Evolutionary conservation across 23 tunicate species (phyloP), one percentile per base, ranked within the genome.

Genomic region (Corella eumyota): DNA sequence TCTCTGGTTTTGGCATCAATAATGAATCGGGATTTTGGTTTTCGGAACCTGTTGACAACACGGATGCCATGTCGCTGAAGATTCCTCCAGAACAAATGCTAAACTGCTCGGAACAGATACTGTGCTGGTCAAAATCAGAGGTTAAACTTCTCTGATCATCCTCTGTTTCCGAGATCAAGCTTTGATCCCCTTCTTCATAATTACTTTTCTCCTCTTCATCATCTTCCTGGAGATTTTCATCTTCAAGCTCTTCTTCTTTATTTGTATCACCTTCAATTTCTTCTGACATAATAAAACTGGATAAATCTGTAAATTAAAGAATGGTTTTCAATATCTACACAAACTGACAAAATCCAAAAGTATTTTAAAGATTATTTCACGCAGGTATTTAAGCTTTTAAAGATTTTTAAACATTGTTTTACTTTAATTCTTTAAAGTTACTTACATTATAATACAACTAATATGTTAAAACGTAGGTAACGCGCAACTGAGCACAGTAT

Each of bases 51-150:
- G n/a, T 60, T 45, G 30, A 50, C 25, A 1, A 7, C 27, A 84
- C 66, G 22, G 84, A 76, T 6, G 76, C 81, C 56, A 64, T 66
- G 50, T 84, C 83, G 58, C 94, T 84, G 50, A 84, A 84, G 21
- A 84, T 71, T 22, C 94, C 94, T n/a, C 77, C 94, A 47, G 94
- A 84, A 60, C 78, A 50, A 27, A 84, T 75, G 36, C 94, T 84
- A 13, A 75, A 57, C 36, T 75, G 94, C 40, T 84, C 94, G 35
- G 40, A 37, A n/a, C 17, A 32, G 27, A 58, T 28, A 28, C 36
- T 58, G 35, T 26, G 30, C 47, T 27, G 25, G 21, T 33, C 48
- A 23, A 26, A 32, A 32, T 26, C 29, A 1, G 30, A 26, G 60
- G 27, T 6, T 7, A 51, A 6, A 51, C 57, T 51, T 11, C 5